Conservation (phyloP, 2,113 vertebrate species). For the Macrotis lagotis region DNA sequence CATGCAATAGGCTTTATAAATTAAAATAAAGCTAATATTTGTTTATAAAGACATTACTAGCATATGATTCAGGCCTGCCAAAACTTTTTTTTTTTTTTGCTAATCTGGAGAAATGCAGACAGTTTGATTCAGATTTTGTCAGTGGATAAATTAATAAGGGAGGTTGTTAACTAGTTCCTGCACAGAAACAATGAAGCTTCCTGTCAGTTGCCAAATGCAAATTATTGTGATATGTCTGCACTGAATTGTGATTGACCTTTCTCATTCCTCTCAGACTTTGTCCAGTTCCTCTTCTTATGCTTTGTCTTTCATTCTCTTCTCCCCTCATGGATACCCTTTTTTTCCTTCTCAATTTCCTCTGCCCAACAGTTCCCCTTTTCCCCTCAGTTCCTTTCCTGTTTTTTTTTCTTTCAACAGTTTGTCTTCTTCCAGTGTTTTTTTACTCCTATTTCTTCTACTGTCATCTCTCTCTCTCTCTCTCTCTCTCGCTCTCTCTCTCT, state of each 20-base stretch:
- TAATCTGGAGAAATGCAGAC: neutral
- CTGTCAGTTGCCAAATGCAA: neutral
- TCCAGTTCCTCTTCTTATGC: neutral
- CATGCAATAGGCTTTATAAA: slow-evolving; percentile 26
- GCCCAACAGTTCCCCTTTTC: neutral
- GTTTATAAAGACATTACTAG: slow-evolving; percentile 22
- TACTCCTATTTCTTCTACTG: neutral
- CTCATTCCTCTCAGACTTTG: neutral
- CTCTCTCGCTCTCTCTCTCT: neutral
- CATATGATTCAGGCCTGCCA: slow-evolving; percentile 33
- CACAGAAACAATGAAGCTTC: neutral
- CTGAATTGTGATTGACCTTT: neutral
- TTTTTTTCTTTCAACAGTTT: neutral
- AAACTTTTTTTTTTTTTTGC: neutral
- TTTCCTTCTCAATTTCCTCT: neutral
- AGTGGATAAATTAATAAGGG: neutral
- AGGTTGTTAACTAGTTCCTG: neutral
- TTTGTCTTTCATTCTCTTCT: neutral
- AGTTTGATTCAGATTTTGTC: neutral
- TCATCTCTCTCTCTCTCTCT: neutral
- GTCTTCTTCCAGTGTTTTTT: neutral
- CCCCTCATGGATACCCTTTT: neutral
- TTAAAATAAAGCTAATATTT: slow-evolving; percentile 23
- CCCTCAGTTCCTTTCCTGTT: neutral
- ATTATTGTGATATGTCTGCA: neutral